Conservation (phyloP, 92 coral and sea anemone genomes). For the Parazoanthus darwini region DNA sequence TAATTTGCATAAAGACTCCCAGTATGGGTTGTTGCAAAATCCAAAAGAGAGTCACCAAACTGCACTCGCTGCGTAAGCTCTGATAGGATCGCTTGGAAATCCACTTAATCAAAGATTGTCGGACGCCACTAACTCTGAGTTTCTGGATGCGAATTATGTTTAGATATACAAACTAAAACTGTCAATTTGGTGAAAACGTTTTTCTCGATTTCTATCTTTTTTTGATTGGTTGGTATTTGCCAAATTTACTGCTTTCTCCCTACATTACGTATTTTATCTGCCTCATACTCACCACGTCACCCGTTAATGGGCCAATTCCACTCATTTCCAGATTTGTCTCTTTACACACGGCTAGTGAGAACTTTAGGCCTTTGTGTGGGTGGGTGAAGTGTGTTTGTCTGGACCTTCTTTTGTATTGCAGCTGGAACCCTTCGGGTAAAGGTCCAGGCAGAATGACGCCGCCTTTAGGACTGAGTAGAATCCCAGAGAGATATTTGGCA, state of each 20-base stretch:
- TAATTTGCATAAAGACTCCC: too few relatives aligned
- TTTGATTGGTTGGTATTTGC: too few relatives aligned
- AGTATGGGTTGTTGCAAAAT: too few relatives aligned
- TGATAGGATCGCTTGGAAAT: too few relatives aligned
- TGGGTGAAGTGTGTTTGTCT: background rate
- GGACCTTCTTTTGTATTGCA: constrained; percentile 28
- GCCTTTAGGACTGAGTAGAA: background rate
- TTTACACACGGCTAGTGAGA: constrained; percentile 17
- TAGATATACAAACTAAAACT: too few relatives aligned
- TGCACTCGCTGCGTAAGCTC: too few relatives aligned
- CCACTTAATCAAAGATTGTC: too few relatives aligned
- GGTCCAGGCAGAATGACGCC: constrained; percentile 20
- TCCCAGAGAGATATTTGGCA: background rate
- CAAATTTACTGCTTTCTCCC: too few relatives aligned
- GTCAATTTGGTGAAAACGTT: too few relatives aligned
- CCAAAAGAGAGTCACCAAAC: too few relatives aligned
- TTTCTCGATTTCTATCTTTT: too few relatives aligned
- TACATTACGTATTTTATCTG: background rate
- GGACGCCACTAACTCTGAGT: too few relatives aligned
- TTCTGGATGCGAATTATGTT: background rate
- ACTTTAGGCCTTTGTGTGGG: background rate
- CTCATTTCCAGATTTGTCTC: background rate
- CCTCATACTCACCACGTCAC: constrained; percentile 11
- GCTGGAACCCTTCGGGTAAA: constrained; percentile 19
- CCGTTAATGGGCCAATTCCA: background rate